Evolutionary conservation across 2,888 invertebrate genomes (phyloP), one percentile per base, ranked within the genome.

Genomic region (Hydrotaea cyrtoneurina): DNA sequence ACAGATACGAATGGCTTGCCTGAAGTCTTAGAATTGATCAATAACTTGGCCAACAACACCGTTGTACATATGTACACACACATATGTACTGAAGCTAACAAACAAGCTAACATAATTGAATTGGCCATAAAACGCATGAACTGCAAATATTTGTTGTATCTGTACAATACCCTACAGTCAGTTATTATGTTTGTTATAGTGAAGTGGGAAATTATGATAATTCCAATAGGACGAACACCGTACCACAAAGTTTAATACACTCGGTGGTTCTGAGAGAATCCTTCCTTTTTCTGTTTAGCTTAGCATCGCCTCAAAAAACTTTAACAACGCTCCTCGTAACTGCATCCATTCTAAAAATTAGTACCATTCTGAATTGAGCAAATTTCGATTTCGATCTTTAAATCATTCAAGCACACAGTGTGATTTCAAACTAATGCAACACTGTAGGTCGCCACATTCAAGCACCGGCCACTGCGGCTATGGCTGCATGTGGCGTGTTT

Each of bases 1-100:
- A 71, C 26, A 46, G 19, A 23, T 31, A 50, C 43, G 31, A 39
- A 36, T 31, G 77, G 62, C 66, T 77, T 64, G 43, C 57, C 43
- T 57, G 57, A 50, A 69, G 19, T 17, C 64, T 64, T 17, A 17
- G 36, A 64, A 36, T 64, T 36, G 36, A 64, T 64, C 64, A 64
- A 64, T 64, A 64, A 36, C 3, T 36, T 36, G 1, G 8, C n/a
- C n/a, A n/a, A 7, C 53, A 7, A 53, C 53, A 53, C n/a, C 53
- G 53, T 15, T 17, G 43, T 53, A n/a, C 17, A 53, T 43, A 43
- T 10, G 7, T 43, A 43, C 43, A 7, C 10, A 43, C 13, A 10
- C 10, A 15, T 43, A 43, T 43, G 11, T 43, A 43, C 13, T 43
- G 10, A n/a, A n/a, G n/a, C n/a, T n/a, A n/a, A n/a, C 43, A 43